Evolutionary conservation across 2,113 vertebrate genomes (phyloP), one percentile per base, ranked within the genome.

Genomic region (Uropsilus gracilis): DNA sequence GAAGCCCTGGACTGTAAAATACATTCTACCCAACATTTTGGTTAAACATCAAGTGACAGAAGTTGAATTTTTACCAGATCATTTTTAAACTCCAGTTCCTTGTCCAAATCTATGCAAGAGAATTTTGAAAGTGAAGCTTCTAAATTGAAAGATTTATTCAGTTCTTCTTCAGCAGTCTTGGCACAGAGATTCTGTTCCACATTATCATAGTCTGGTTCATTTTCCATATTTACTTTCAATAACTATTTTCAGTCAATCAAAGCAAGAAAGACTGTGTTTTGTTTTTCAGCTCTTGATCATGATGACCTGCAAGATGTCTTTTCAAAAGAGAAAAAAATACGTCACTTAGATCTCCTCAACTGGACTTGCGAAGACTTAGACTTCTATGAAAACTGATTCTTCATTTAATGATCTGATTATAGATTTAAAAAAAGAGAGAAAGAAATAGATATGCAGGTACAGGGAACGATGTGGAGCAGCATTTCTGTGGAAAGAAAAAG

Each of bases 51-150:
- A 78, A 28, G 86, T 66, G 28, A 91, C 26, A 86, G 59, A 93
- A 91, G 44, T 7, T 48, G 16, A 84, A 48, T 57, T 82, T 93
- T 97, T 97, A 98, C 98, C 97, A 98, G 73, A 37, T 98, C 98
- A 92, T 94, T 97, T 95, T 95, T 98, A 69, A 96, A 89, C 32
- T 98, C 98, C 93, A 98, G 63, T 55, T 98, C 98, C 66, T 97
- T 98, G 69, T 98, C 97, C 97, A 98, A 44, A 97, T 98, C 98
- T 93, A 97, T 96, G 77, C 89, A 97, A 64, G 97, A 96, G 53
- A 98, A 94, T 78, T 97, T 98, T 48, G 97, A 97, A 77, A 97
- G 96, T 11, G 97, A 96, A 68, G 97, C 87, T 90, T 98, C 98
- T 50, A 95, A 93, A 61, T 57, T 91, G 44, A 97, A 97, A 72